phyloP scores from a whole-genome alignment of 2,113 vertebrate genomes.

The Glaucidium brasilianum region DNA sequence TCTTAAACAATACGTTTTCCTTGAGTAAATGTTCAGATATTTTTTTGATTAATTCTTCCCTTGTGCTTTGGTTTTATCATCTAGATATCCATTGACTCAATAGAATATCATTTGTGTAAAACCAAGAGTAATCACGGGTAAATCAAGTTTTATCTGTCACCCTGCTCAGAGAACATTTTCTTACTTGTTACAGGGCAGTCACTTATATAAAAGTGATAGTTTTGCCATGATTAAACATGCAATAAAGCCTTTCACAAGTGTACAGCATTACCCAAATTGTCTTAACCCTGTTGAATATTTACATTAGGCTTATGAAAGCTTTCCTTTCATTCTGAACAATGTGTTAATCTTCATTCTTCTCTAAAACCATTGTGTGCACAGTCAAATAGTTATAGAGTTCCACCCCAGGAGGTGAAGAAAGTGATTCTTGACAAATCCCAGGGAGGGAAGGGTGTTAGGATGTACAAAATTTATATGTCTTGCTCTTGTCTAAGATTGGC shows the following conservation, averaged over 20 bases:
- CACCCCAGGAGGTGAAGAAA: background rate
- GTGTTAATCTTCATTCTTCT: background rate
- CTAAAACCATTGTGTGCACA: background rate
- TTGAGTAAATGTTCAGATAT: background rate
- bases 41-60: background rate
- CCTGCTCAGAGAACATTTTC: background rate
- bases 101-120: background rate
- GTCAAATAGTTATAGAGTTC: background rate
- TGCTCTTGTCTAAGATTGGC: background rate
- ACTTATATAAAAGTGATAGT: background rate
- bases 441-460: background rate
- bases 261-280: background rate
- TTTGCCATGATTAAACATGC: background rate
- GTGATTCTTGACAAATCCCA: background rate
- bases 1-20: background rate
- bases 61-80: background rate
- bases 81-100: background rate
- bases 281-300: background rate
- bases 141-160: background rate
- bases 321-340: background rate
- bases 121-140: background rate
- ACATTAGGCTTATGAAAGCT: background rate
- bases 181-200: background rate
- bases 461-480: background rate
- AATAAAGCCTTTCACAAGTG: background rate